Percentiles rank a stretch among this genome's conserved stretches.
phyloP scores from a whole-genome alignment of 2,113 vertebrate species.

The Hiodon alosoides region DNA sequence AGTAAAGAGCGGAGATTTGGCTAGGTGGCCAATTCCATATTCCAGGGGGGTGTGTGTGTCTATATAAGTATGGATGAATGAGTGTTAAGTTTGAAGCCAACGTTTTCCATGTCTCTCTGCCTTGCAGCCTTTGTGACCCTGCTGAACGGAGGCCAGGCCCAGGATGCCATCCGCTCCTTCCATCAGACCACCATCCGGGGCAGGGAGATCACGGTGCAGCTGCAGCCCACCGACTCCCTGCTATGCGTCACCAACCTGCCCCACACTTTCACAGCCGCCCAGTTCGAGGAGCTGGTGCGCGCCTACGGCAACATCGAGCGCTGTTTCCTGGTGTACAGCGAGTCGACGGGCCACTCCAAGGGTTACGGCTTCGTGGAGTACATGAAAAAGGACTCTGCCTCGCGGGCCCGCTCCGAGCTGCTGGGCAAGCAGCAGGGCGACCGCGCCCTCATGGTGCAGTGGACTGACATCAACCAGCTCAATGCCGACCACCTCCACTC shows the following conservation, averaged over 20 bases:
- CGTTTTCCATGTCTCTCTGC: constrained; percentile 6
- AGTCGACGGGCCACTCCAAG: constrained; percentile 84
- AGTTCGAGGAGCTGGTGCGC: constrained; percentile 89
- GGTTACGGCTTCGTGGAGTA: constrained; percentile 98
- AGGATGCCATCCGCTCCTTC: constrained; percentile 81
- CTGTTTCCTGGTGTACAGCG: constrained; percentile 89
- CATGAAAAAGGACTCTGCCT: constrained; percentile 98
- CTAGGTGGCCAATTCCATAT: too few species aligned
- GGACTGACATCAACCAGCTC: constrained; percentile 94
- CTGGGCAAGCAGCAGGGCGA: constrained; percentile 78
- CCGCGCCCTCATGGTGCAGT: constrained; percentile 85
- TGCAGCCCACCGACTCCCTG: constrained; percentile 92
- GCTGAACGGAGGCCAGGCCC: constrained; percentile 91
- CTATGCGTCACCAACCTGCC: constrained; percentile 92
- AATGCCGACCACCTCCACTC: constrained; percentile 87
- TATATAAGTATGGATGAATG: too few species aligned
- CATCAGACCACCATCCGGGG: constrained; percentile 83
- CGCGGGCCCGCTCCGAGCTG: constrained; percentile 84
- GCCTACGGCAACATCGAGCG: constrained; percentile 90
- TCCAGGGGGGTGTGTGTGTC: too few species aligned
- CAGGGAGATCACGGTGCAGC: constrained; percentile 80
- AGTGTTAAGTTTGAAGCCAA: neutral
- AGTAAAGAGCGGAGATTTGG: too few species aligned
- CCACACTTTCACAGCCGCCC: constrained; percentile 65
- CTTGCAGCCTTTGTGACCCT: constrained; percentile 90